Conservation (phyloP, 53 echinoderm and acorn worm genomes). For the Actinopyga echinites region DNA sequence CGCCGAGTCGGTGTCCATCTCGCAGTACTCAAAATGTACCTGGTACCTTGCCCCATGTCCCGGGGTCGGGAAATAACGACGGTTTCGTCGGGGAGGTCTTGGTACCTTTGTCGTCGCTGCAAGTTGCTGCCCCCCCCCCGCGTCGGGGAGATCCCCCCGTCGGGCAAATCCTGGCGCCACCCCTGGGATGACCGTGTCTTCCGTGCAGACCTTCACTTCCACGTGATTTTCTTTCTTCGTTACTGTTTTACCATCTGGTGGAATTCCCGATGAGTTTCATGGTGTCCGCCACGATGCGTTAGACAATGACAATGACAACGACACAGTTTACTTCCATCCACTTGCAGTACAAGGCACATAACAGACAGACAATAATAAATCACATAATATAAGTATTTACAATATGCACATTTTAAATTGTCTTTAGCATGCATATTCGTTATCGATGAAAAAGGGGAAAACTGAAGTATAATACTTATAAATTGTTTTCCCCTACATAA, state of each 20-base stretch:
- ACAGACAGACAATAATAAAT: no score
- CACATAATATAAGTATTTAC: no score
- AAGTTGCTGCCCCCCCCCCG: no score
- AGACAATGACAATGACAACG: slow-evolving; percentile 37
- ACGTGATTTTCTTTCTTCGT: slow-evolving; percentile 39
- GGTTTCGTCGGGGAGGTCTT: slow-evolving; percentile 57
- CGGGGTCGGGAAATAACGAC: slow-evolving; percentile 54
- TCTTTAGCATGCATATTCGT: no score
- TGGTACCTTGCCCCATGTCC: no score
- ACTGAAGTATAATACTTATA: no score
- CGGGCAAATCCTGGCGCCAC: neutral
- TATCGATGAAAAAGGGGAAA: no score
- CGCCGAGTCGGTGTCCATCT: slow-evolving; percentile 71
- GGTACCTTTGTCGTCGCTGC: neutral
- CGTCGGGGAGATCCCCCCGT: neutral
- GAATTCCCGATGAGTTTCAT: slow-evolving; percentile 66
- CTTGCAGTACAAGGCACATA: no score
- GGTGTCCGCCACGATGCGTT: slow-evolving; percentile 54
- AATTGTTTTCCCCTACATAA: no score
- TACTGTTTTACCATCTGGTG: slow-evolving; percentile 46
- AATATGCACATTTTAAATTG: no score
- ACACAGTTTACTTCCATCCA: no score
- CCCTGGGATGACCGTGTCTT: neutral
- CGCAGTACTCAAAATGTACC: slow-evolving; percentile 53
- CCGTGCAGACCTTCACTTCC: slow-evolving; percentile 11